These are phyloP conservation scores for Eristalis arbustorum DNA, from an alignment of 2,888 invertebrate species.

Conservation along the genomic window DNA sequence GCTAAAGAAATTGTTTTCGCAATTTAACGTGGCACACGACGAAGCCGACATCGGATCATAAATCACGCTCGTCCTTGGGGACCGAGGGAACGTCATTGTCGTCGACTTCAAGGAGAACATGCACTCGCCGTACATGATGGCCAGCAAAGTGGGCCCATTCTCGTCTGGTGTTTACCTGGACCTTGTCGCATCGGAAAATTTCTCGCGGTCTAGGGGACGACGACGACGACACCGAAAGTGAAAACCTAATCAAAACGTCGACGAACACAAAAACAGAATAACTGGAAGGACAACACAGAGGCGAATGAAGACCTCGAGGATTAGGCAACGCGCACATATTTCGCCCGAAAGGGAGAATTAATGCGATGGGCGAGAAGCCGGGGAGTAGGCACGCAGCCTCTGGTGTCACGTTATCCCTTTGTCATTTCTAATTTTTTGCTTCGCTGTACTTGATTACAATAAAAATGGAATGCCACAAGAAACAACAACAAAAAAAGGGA, in stretches of 20 bases:
- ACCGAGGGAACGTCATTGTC: neutral
- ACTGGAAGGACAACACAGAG: neutral
- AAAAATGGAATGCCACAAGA: neutral
- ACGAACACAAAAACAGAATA: neutral
- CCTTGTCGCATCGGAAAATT: conserved; percentile 11
- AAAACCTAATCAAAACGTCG: conserved; percentile 1
- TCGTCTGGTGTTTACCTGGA: conserved; percentile 14
- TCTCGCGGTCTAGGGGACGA: neutral
- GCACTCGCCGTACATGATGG: neutral
- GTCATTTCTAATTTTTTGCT: conserved; percentile 54
- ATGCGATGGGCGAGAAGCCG: neutral
- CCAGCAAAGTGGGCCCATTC: neutral
- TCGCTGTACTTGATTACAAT: conserved; percentile 42
- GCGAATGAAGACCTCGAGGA: conserved; percentile 1
- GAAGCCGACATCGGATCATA: conserved; percentile 21
- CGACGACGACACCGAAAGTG: neutral
- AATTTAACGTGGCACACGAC: conserved; percentile 38
- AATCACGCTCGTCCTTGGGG: conserved; percentile 22
- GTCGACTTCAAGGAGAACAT: neutral
- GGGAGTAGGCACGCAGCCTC: neutral
- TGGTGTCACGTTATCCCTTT: conserved; percentile 1
- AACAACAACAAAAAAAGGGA: neutral
- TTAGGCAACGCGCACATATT: neutral
- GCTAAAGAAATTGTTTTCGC: conserved; percentile 30
- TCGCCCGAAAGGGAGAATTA: conserved; percentile 32